Evolutionary conservation across 2,888 invertebrate species (phyloP).

Genomic region (Hoplodrina blanda): DNA sequence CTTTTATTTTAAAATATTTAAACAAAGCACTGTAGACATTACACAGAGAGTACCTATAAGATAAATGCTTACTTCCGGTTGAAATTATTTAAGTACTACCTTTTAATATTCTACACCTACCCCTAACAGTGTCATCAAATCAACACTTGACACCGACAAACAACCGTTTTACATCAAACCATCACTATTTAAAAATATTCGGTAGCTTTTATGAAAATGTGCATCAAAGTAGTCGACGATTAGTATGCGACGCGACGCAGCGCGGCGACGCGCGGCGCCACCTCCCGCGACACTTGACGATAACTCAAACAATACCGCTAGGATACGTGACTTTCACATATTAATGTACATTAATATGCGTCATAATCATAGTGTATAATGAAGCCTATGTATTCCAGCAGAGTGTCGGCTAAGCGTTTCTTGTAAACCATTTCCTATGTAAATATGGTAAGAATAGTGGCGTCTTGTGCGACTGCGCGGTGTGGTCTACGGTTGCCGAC

Average conservation of each 20-base stretch:
- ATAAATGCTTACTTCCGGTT: neutral
- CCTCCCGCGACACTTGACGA: slow-evolving; percentile 36
- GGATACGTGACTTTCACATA: slow-evolving; percentile 51
- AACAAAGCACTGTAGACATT: no score
- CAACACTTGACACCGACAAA: slow-evolving; percentile 5
- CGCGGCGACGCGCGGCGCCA: slow-evolving; percentile 54
- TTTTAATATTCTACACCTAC: slow-evolving; percentile 10
- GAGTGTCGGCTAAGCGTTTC: slow-evolving; percentile 34
- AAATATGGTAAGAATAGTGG: slow-evolving; percentile 38
- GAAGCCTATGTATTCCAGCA: slow-evolving; percentile 37
- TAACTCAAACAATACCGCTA: slow-evolving; percentile 62
- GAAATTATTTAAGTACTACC: neutral
- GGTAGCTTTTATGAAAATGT: slow-evolving; percentile 18
- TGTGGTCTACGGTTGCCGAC: slow-evolving; percentile 35
- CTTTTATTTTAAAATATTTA: no score
- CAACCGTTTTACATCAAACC: neutral
- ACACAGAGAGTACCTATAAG: no score
- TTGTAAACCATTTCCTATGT: slow-evolving; percentile 38
- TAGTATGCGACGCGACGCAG: slow-evolving; percentile 52
- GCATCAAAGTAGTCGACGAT: slow-evolving; percentile 31
- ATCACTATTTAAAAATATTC: slow-evolving; percentile 6
- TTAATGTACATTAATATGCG: slow-evolving; percentile 32
- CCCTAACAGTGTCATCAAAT: neutral
- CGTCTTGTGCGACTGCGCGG: slow-evolving; percentile 35
- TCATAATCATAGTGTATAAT: slow-evolving; percentile 50